Percentiles rank a stretch among this genome's conserved stretches.
Evolutionary conservation across 1,140 invertebrate genomes (phyloP).

Genomic region (Neodiprion lecontei): DNA sequence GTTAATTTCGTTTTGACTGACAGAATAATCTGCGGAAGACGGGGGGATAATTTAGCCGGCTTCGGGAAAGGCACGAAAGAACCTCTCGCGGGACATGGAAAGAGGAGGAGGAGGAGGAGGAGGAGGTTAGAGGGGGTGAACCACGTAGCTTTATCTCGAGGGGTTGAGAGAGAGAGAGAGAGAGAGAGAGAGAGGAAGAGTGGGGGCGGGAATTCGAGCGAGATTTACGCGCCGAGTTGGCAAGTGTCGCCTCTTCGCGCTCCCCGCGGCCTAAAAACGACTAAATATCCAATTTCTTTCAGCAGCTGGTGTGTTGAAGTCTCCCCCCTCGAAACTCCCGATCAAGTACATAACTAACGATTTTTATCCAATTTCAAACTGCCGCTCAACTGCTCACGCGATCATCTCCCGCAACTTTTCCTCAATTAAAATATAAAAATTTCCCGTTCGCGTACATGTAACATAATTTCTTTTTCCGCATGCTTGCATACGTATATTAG

Average conservation of each 20-base stretch:
- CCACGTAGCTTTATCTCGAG: not conserved
- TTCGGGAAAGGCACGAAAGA: conserved; percentile 18
- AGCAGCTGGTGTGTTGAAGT: not conserved
- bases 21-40: conserved; percentile 32
- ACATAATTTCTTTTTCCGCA: no score
- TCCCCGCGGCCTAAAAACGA: not conserved
- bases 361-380: no score
- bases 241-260: not conserved
- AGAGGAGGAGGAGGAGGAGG: not conserved
- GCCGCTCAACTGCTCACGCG: no score
- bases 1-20: conserved; percentile 37
- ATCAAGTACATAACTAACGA: no score
- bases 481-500: no score
- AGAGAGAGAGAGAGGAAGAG: not conserved
- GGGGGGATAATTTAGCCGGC: conserved; percentile 33
- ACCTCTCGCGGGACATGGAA: not conserved
- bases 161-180: not conserved
- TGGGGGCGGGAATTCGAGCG: not conserved
- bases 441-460: no score
- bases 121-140: not conserved
- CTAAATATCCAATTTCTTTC: conserved; percentile 7
- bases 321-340: not conserved
- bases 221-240: conserved; percentile 4
- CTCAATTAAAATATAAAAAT: no score
- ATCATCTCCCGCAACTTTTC: no score